Evolutionary conservation across 2,797 vertebrate genomes (phyloP).

Genomic region (Neosilurus hyrtlii): DNA sequence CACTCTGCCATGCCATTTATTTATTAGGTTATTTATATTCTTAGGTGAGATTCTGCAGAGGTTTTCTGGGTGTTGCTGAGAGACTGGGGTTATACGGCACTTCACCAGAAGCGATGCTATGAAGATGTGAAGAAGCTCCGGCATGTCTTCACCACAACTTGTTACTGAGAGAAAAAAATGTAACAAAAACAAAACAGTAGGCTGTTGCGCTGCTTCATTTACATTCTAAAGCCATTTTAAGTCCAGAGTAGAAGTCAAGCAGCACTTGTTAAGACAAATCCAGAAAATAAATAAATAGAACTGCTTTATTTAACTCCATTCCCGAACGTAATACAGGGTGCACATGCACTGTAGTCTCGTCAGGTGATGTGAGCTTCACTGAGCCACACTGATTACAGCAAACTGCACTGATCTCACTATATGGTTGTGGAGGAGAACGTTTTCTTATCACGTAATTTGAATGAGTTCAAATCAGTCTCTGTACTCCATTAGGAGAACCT

Average conservation of each 20-base stretch:
- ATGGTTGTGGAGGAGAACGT: neutral
- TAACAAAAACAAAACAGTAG: slow-evolving; percentile 57
- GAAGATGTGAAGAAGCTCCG: slow-evolving; percentile 43
- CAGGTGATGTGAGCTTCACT: slow-evolving; percentile 37
- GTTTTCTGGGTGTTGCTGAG: slow-evolving; percentile 7
- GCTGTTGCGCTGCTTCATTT: slow-evolving; percentile 79
- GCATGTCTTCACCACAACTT: slow-evolving; percentile 63
- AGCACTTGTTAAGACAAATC: slow-evolving; percentile 73
- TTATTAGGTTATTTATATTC: slow-evolving; percentile 20
- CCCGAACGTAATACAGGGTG: slow-evolving; percentile 22
- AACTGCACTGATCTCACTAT: neutral
- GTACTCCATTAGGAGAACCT: neutral
- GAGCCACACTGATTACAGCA: slow-evolving; percentile 8
- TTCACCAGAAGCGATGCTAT: slow-evolving; percentile 71
- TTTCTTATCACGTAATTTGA: neutral
- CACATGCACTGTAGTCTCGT: slow-evolving; percentile 13
- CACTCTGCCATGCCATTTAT: slow-evolving; percentile 20
- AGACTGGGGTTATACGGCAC: slow-evolving; percentile 67
- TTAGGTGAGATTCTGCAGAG: neutral
- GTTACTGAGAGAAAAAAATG: slow-evolving; percentile 38
- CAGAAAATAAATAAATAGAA: slow-evolving; percentile 74
- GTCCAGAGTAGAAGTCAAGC: slow-evolving; percentile 65
- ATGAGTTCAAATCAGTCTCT: neutral
- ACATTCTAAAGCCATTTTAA: slow-evolving; percentile 94
- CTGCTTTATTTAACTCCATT: slow-evolving; percentile 25